Base-by-base conservation (phyloP, 2,888 invertebrate species). In the Andrena praecox region DNA sequence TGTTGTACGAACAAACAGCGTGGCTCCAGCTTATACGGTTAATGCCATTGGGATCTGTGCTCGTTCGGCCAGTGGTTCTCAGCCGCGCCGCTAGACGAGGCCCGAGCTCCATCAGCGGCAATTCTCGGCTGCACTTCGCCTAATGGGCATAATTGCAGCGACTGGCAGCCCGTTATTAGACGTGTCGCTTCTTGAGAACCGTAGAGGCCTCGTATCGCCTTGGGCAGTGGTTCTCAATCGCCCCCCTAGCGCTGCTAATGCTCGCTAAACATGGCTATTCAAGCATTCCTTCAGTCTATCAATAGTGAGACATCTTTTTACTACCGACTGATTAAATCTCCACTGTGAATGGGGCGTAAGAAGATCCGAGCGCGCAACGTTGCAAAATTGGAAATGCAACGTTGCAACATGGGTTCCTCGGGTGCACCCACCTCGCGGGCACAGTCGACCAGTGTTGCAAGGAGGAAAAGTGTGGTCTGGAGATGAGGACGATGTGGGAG, bases 131-230 rank as follows among this genome's bases (percentile, higher is more conserved):
- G 52, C 67, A 73, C 59, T 56, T 56, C 68, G 74, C n/a, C 10
- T 74, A 68, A 78, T 69, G 48, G 74, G 29, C 54, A 74, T 78
- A 78, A 78, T 78, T 74, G 68, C 56, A 31, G 54, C 10, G 31
- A 56, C 74, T 69, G 48, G 7, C 35, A n/a, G 60, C 52, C 66
- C 67, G 78, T 74, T 74, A 78, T 68, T 78, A 78, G 62, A 56
- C 78, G 24, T 56, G 78, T 74, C 74, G 78, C 63, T 74, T 63
- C 78, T 74, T 74, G 74, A 78, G 74, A 78, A 74, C 74, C 63
- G 68, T 68, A 16, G 60, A 70, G 67, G 48, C 20, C 63, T 68
- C 62, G 62, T 63, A 24, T 52, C 42, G 24, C 50, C 24, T 6
- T 4, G 42, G 1, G 0, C 59, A 72, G 66, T 24, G 67, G 66